These are phyloP conservation scores for Cylindroiulus punctatus DNA, from an alignment of 2,888 invertebrate genomes.

Conservation along the genomic window DNA sequence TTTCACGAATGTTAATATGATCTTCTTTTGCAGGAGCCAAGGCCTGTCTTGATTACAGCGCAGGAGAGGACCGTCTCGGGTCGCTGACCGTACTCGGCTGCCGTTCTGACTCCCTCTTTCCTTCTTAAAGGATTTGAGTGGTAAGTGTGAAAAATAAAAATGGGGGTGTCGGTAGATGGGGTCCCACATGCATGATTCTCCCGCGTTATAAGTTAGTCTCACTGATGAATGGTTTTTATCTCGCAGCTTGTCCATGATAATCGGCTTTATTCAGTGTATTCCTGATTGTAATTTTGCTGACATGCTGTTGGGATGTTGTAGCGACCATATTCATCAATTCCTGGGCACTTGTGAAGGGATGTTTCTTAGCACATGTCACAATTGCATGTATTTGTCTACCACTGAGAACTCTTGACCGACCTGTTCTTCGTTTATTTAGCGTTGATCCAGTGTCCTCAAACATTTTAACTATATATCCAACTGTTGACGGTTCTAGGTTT, in stretches of 20 bases:
- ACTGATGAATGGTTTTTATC: not conserved
- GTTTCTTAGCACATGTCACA: not conserved
- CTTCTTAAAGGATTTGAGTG: no score
- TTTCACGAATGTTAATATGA: no score
- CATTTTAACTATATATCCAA: constrained; percentile 6
- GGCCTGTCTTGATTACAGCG: no score
- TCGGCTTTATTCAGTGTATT: constrained; percentile 6
- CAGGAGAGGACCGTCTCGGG: no score
- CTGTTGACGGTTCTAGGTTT: not conserved
- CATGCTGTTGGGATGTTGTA: not conserved
- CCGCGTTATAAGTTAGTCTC: no score
- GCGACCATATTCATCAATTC: no score
- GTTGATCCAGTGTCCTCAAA: constrained; percentile 11
- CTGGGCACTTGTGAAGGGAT: constrained; percentile 40
- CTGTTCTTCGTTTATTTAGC: not conserved
- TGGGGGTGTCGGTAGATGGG: no score
- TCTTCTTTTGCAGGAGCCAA: no score
- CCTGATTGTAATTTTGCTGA: constrained; percentile 3
- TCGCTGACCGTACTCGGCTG: no score
- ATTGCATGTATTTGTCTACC: not conserved
- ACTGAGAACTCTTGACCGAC: not conserved
- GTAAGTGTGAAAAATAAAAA: no score
- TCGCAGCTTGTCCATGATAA: constrained; percentile 23
- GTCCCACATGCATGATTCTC: no score
- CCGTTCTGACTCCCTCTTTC: no score